Percentiles rank a stretch among this genome's conserved stretches.
Evolutionary conservation across 2,888 invertebrate genomes (phyloP).

Genomic region (Lasioglossum villosulum): DNA sequence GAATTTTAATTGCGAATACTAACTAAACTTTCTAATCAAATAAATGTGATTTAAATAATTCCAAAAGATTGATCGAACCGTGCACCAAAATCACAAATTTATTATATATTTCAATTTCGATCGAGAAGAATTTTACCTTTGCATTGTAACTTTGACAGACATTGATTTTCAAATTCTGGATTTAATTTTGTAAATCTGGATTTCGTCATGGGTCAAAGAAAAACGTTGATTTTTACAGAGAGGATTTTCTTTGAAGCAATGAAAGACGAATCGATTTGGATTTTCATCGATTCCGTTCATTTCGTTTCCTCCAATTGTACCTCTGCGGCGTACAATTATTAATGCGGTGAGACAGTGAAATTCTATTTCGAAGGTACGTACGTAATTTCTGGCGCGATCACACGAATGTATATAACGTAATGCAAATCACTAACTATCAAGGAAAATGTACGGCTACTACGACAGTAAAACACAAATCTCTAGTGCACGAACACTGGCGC

Average conservation of each 20-base stretch:
- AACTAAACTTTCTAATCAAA: too few relatives aligned
- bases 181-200: too few relatives aligned
- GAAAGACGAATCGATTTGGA: neutral
- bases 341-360: neutral
- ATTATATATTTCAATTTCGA: too few relatives aligned
- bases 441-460: conserved; percentile 57
- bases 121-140: too few relatives aligned
- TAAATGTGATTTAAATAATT: too few relatives aligned
- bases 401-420: conserved; percentile 33
- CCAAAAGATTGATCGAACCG: too few relatives aligned
- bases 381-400: conserved; percentile 12
- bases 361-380: conserved; percentile 9
- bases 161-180: neutral
- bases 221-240: neutral
- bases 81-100: too few relatives aligned
- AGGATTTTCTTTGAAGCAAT: neutral
- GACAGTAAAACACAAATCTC: conserved; percentile 64
- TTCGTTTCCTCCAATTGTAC: neutral
- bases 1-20: too few relatives aligned
- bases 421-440: conserved; percentile 50
- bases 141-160: too few relatives aligned
- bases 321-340: neutral
- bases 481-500: conserved; percentile 59
- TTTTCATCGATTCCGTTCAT: neutral
- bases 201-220: neutral